Conservation (phyloP, 2,113 vertebrate genomes). For the Mirounga angustirostris region DNA sequence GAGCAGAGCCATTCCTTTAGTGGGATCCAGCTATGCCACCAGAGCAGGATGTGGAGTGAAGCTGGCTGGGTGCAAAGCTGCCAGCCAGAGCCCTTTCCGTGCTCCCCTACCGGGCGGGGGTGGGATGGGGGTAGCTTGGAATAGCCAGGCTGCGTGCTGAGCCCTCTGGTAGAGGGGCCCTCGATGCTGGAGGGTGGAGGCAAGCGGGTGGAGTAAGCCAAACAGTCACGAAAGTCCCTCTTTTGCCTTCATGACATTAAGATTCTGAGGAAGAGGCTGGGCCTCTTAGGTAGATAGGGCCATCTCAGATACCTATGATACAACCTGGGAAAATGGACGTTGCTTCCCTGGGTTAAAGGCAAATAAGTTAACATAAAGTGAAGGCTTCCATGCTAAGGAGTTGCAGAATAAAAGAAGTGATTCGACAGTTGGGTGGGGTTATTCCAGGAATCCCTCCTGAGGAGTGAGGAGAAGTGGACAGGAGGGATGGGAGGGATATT, state of each 20-base stretch:
- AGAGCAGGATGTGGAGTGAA: neutral
- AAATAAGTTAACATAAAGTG: neutral
- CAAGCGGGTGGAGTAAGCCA: neutral
- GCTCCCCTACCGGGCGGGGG: neutral
- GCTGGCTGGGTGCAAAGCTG: too few species aligned
- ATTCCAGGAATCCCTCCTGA: neutral
- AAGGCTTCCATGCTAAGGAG: neutral
- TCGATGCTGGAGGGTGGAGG: neutral
- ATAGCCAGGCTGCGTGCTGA: neutral
- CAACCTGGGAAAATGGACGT: neutral
- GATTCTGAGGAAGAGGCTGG: neutral
- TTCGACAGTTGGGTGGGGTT: neutral
- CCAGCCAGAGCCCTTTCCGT: neutral
- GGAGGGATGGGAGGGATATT: neutral
- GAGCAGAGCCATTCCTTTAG: neutral
- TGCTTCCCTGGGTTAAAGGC: neutral
- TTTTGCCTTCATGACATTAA: neutral
- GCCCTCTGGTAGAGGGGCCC: neutral
- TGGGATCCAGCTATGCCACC: neutral
- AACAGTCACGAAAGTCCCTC: neutral
- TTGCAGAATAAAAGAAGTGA: neutral
- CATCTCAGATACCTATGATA: neutral
- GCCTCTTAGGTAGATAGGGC: too few species aligned
- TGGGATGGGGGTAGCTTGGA: neutral
- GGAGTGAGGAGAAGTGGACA: neutral